These are phyloP conservation scores for Apolygus lucorum DNA, from an alignment of 1,140 invertebrate species.

Conservation along the genomic window DNA sequence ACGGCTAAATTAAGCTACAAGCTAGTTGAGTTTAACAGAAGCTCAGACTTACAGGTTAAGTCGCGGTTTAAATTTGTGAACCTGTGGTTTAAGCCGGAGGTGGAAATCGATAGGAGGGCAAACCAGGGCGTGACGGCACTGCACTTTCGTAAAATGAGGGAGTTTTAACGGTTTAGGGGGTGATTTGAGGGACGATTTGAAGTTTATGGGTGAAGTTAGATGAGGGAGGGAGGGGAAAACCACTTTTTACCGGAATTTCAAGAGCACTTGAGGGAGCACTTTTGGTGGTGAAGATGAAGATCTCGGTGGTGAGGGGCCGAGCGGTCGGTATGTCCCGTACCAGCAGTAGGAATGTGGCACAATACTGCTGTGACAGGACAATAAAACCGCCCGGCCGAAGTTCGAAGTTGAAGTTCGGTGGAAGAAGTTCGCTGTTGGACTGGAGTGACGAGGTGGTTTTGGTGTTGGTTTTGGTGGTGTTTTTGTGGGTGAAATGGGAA, in stretches of 20 bases:
- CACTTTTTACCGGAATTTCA: not conserved
- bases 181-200: not conserved
- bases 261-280: not conserved
- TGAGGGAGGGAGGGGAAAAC: not conserved
- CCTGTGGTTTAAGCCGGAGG: not conserved
- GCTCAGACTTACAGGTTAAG: too few species aligned
- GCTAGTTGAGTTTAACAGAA: too few species aligned
- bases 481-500: not conserved
- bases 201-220: not conserved
- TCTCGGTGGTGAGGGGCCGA: conserved; percentile 37
- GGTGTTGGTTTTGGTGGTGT: too few species aligned
- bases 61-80: not conserved
- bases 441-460: not conserved
- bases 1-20: too few species aligned
- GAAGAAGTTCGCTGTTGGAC: not conserved
- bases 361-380: conserved; percentile 92
- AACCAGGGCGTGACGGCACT: not conserved
- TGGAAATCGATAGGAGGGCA: not conserved
- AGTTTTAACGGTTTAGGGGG: not conserved
- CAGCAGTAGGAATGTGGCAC: conserved; percentile 65
- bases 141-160: not conserved
- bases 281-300: not conserved
- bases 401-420: conserved; percentile 21
- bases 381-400: conserved; percentile 59
- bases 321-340: conserved; percentile 70